Evolutionary conservation across 2,797 vertebrate species (phyloP), one percentile per base, ranked within the genome.

Genomic region (Ammospiza maritima): DNA sequence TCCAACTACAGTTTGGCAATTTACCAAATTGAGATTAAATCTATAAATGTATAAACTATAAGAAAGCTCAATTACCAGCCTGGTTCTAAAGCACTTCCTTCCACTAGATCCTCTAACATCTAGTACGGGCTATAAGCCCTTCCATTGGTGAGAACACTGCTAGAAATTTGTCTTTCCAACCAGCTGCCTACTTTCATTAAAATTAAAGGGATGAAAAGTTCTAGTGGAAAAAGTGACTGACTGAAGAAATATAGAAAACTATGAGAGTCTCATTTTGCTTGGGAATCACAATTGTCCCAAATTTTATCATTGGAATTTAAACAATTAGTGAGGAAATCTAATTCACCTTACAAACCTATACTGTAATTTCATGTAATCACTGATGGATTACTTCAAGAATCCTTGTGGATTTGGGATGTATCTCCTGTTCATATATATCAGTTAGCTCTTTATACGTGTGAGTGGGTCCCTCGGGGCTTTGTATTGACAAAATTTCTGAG

Each of bases 171-270:
- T 40, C 25, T 34, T 88, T 78, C 50, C 50, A 74, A 15, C 2
- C 21, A 75, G 6, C 32, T 83, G 16, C 38, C 27, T 67, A n/a
- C n/a, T 89, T 80, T 57, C 44, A 54, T 60, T 69, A 61, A 72
- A 88, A 88, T 36, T 40, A 84, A 71, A 86, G 30, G 50, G 25
- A 72, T 72, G 30, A 51, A 66, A 93, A 73, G 22, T 56, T 90
- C 44, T 93, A 48, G 15, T 66, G 13, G 36, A 44, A 86, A 61
- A 78, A 86, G 30, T 0, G 0, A 56, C 22, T 8, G n/a, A 47
- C 12, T 26, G 30, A 73, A 72, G 38, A 87, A 82, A 92, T 36
- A 54, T 0, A 8, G 38, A 78, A 65, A 75, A 30, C 4, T 15
- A 20, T 38, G 14, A 58, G 21, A 45, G 27, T 18, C 6, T 47